Evolutionary conservation across 2,797 vertebrate species (phyloP), one percentile per base, ranked within the genome.

Genomic region (Lagodon rhomboides): DNA sequence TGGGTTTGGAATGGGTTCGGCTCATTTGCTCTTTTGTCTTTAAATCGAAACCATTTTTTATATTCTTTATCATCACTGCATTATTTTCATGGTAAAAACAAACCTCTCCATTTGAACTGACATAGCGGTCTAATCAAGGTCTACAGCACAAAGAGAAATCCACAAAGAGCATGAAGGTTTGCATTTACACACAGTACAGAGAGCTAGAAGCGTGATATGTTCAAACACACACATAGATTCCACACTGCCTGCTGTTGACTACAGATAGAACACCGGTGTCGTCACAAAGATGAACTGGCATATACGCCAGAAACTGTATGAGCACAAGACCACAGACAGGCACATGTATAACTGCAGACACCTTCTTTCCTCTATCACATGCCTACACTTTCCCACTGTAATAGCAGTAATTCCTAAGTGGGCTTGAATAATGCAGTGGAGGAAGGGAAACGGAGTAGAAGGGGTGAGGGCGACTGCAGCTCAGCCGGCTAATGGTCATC

Each of bases 351-450:
- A 47, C 23, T 27, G 6, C 64, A 62, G 10, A 75, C 30, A 75
- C 12, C n/a, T 13, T 61, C 16, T 17, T 25, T 50, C 23, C 44
- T 58, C 61, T 55, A 3, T 46, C 30, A 67, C 53, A 73, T 7
- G 63, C 20, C 65, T 9, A 53, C 25, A 70, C 34, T 34, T 47
- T 34, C 9, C 54, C 15, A 41, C 34, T 61, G 49, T 55, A 68
- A 63, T 20, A 49, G 50, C 27, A 56, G 3, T 92, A 96, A 96
- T 78, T 70, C 75, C 70, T 79, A 49, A 73, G 51, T 20, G n/a
- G 70, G 25, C 27, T 66, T 82, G 65, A 92, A 84, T 90, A 85
- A 92, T 77, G 83, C 71, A 87, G 76, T 3, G 55, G 47, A 66
- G 51, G 69, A 70, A 20, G 41, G 64, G 62, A 74, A 61, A 74